These are phyloP conservation scores for Eristalis tenax DNA, from an alignment of 2,888 invertebrate species.

Conservation along the genomic window DNA sequence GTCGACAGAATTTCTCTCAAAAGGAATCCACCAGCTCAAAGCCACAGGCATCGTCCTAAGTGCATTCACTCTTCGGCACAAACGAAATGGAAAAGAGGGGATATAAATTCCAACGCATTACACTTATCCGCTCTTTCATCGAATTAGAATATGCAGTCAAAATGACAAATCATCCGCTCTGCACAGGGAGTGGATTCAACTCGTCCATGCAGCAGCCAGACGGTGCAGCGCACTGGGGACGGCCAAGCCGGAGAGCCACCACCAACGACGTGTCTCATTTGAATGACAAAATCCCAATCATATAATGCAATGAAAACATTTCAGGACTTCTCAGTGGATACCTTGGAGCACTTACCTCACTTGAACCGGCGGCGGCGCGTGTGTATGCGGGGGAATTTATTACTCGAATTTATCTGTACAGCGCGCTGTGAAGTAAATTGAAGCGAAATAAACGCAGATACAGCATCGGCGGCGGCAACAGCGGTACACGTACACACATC, in stretches of 20 bases:
- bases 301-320: slow-evolving; percentile 67
- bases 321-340: slow-evolving; percentile 52
- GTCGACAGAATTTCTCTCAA: neutral
- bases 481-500: neutral
- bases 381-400: slow-evolving; percentile 35
- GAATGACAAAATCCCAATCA: slow-evolving; percentile 69
- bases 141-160: slow-evolving; percentile 65
- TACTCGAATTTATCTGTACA: slow-evolving; percentile 44
- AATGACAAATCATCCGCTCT: slow-evolving; percentile 58
- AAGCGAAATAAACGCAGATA: slow-evolving; percentile 26
- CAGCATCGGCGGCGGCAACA: neutral
- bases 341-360: slow-evolving; percentile 36
- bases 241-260: slow-evolving; percentile 16
- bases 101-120: slow-evolving; percentile 62
- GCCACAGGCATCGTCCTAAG: slow-evolving; percentile 33
- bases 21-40: neutral
- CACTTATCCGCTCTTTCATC: slow-evolving; percentile 62
- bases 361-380: slow-evolving; percentile 2
- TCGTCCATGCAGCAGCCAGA: neutral
- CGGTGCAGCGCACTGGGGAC: neutral
- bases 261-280: slow-evolving; percentile 63
- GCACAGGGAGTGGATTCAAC: neutral
- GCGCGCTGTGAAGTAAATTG: slow-evolving; percentile 21
- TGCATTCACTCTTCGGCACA: slow-evolving; percentile 50
- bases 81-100: slow-evolving; percentile 31